A percentile compares a stretch with the other conserved stretches of the same genome.
These are phyloP conservation scores for Yponomeuta plumbellus DNA, from an alignment of 2,888 invertebrate species.

Conservation along the genomic window DNA sequence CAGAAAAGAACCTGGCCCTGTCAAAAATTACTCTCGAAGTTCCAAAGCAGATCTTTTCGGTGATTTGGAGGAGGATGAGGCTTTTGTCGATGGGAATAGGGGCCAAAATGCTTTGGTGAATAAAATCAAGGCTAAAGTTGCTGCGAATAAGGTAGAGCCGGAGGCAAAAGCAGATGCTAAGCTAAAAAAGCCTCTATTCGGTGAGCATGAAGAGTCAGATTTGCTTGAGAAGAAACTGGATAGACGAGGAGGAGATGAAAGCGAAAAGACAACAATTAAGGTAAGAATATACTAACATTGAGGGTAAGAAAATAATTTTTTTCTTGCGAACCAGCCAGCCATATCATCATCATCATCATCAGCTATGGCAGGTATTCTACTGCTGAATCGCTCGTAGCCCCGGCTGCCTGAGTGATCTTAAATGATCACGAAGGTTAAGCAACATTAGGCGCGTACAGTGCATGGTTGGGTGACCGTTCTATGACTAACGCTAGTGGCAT, in stretches of 20 bases:
- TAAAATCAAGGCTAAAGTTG: background rate
- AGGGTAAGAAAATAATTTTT: no score
- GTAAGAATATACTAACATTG: no score
- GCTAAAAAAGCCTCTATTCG: constrained; percentile 34
- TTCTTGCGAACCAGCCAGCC: no score
- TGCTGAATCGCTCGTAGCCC: no score
- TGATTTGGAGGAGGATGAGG: background rate
- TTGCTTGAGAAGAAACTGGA: constrained; percentile 30
- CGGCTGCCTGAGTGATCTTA: no score
- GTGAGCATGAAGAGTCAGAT: constrained; percentile 38
- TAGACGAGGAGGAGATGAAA: constrained; percentile 19
- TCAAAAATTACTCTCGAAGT: background rate
- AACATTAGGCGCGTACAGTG: no score
- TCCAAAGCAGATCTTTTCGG: background rate
- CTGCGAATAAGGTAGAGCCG: background rate
- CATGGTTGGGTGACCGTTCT: no score
- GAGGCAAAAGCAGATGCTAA: background rate
- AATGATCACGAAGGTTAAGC: no score
- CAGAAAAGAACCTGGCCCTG: background rate
- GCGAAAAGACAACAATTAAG: constrained; percentile 23
- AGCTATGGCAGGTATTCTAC: no score
- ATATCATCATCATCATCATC: no score
- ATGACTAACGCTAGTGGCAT: no score
- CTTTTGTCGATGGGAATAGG: background rate
- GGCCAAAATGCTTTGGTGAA: background rate